A percentile compares a stretch with the other conserved stretches of the same genome.
These are phyloP conservation scores for Lepidochrysops patricia DNA, from an alignment of 2,888 invertebrate species.

Conservation along the genomic window DNA sequence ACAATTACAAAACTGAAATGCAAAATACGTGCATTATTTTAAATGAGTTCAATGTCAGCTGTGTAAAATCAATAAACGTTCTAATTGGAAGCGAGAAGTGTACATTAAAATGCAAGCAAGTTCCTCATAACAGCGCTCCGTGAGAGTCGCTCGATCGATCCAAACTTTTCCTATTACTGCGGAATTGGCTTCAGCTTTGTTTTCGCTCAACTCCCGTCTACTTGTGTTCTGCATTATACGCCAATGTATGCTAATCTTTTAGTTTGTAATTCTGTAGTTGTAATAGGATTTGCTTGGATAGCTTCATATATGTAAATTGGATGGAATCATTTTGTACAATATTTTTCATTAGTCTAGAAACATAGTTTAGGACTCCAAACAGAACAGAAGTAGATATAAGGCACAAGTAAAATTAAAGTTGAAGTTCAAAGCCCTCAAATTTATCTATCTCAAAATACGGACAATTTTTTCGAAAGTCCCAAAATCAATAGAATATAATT, in stretches of 20 bases:
- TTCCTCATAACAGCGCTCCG: conserved; percentile 25
- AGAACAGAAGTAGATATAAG: no score
- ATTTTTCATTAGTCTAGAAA: no score
- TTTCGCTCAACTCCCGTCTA: conserved; percentile 31
- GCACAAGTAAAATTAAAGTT: no score
- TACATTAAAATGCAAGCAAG: conserved; percentile 25
- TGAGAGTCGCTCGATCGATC: conserved; percentile 39
- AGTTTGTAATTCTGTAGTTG: conserved; percentile 6
- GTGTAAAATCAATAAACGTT: conserved; percentile 16
- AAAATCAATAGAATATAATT: no score
- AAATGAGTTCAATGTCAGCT: conserved; percentile 17
- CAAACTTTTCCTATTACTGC: conserved; percentile 52
- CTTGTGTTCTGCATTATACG: conserved; percentile 18
- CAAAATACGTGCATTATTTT: background rate
- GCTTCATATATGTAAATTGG: no score
- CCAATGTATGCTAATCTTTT: background rate
- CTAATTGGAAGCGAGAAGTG: conserved; percentile 20
- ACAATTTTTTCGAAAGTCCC: no score
- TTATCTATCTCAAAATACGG: no score
- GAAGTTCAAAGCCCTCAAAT: no score
- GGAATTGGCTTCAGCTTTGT: conserved; percentile 41
- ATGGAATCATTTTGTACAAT: no score
- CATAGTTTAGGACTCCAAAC: no score
- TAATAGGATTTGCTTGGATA: conserved; percentile 21
- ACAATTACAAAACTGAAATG: no score